Evolutionary conservation across 2,888 invertebrate species (phyloP), one percentile per base, ranked within the genome.

Genomic region (Liopterus haemorrhoidalis): DNA sequence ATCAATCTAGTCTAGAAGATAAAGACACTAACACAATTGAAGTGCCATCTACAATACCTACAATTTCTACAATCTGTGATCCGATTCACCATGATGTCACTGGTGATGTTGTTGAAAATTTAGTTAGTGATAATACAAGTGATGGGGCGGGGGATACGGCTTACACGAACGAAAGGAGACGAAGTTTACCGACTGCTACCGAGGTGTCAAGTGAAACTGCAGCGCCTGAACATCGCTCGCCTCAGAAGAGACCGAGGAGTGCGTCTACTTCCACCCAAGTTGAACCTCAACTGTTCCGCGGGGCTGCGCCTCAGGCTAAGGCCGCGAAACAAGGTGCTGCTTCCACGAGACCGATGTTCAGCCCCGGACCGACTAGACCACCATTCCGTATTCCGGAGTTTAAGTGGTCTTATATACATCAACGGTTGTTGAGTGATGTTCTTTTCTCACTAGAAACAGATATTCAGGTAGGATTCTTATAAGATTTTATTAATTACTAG

Each of bases 371-470:
- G 24, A 88, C 92, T 42, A 78, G 91, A 57, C 94, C 93, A 15
- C 94, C 97, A 2, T 99, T 99, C 72, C 80, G 99, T 54, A 99
- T 99, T 66, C 99, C 99, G 16, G 99, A 99, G 72, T 99, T 99
- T 73, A 88, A 94, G 59, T 99, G 99, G 99, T 99, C 97, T 1
- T 91, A 92, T 68, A 92, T 99, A 55, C 99, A 99, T 70, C 94
- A 99, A 68, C 78, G 95, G 49, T 73, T 99, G 42, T 75, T 99
- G 1, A 92, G 94, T 9, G 99, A 99, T 68, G 87, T 99, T 22
- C 74, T 99, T 20, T 93, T 93, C 69, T 94, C 96, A 0, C 74
- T 99, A 45, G 99, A 99, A 71, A 92, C 92, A 8, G 99, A 99
- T 63, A 91, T 99, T 61, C 95, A 96, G 76, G 89, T 85, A 55